Evolutionary conservation across 2,888 invertebrate genomes (phyloP).

Genomic region (Drosophila mulleri): DNA sequence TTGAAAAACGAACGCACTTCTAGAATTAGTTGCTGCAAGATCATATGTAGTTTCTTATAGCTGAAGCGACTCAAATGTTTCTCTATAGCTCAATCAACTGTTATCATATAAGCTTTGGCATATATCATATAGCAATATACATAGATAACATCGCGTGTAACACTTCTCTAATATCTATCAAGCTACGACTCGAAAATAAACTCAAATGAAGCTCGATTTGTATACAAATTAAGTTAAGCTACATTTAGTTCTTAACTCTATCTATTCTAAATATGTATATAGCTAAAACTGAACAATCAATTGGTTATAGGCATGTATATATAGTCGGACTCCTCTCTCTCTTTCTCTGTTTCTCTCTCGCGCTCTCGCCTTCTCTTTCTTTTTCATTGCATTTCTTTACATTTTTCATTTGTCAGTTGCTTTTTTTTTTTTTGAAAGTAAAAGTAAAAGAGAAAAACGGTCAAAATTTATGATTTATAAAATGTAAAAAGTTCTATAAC

Average conservation of each 20-base stretch:
- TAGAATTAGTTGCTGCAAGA: not conserved
- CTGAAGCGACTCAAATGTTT: too few relatives aligned
- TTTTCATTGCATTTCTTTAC: constrained; percentile 9
- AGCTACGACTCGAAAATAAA: not conserved
- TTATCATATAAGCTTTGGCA: not conserved
- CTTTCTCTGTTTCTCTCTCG: not conserved
- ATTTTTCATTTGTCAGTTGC: constrained; percentile 2
- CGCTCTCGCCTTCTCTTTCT: not conserved
- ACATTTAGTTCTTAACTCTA: constrained; percentile 1
- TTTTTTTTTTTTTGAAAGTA: constrained; percentile 5
- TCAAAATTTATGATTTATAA: constrained; percentile 41
- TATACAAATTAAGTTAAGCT: not conserved
- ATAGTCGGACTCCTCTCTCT: not conserved
- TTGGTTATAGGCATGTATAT: not conserved
- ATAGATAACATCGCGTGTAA: not conserved
- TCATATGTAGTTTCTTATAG: not conserved
- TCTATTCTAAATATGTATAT: not conserved
- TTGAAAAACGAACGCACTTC: not conserved
- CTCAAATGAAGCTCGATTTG: not conserved
- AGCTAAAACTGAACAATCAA: not conserved
- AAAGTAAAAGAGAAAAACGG: constrained; percentile 21
- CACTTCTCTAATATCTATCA: not conserved
- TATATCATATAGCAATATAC: not conserved
- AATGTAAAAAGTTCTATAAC: constrained; percentile 59
- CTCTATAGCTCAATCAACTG: not conserved